phyloP scores from a whole-genome alignment of 2,888 invertebrate genomes.

The Steromphala cineraria region DNA sequence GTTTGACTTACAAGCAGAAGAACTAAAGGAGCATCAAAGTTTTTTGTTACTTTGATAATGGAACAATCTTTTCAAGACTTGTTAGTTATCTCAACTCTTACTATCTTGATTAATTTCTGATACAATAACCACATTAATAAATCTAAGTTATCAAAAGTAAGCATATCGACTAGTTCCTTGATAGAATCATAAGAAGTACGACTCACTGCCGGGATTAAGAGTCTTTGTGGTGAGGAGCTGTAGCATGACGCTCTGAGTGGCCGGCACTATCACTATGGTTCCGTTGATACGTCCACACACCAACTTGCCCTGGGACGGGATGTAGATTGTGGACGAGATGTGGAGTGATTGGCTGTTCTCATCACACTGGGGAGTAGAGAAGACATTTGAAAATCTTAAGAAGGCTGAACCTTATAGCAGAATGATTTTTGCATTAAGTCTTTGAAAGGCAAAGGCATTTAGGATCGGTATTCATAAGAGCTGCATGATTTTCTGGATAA shows the following conservation, averaged over 20 bases:
- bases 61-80: no score
- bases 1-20: no score
- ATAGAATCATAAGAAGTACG: not conserved
- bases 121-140: no score
- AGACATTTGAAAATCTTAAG: not conserved
- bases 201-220: slow-evolving; percentile 44
- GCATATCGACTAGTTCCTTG: not conserved
- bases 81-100: no score
- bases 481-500: no score
- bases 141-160: no score
- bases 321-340: slow-evolving; percentile 94
- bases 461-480: no score
- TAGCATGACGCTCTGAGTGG: slow-evolving; percentile 94
- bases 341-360: slow-evolving; percentile 45
- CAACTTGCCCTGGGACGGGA: slow-evolving; percentile 93
- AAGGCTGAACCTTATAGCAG: not conserved
- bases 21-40: no score
- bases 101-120: no score
- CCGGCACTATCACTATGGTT: slow-evolving; percentile 95
- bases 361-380: slow-evolving; percentile 42
- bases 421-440: no score
- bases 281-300: slow-evolving; percentile 97
- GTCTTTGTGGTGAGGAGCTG: slow-evolving; percentile 82
- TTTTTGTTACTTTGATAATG: no score
- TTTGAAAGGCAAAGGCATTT: no score